Conservation (phyloP, 2,797 vertebrate genomes). For the Danio albolineatus region DNA sequence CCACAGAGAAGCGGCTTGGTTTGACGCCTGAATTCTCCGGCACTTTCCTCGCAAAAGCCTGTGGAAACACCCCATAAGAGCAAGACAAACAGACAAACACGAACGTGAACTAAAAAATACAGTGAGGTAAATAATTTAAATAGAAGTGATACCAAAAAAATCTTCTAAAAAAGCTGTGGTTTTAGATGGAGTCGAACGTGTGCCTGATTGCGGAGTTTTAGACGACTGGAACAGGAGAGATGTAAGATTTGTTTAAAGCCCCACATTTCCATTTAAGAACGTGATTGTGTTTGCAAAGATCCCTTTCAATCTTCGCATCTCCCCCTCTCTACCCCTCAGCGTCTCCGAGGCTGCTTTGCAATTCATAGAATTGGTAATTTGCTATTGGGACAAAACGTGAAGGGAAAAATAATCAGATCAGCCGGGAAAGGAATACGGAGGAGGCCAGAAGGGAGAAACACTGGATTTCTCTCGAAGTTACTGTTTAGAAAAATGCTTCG, state of each 20-base stretch:
- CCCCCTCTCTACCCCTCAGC: slow-evolving; percentile 84
- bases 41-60: slow-evolving; percentile 67
- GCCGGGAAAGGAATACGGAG: slow-evolving; percentile 80
- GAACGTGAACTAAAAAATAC: slow-evolving; percentile 70
- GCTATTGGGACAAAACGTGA: slow-evolving; percentile 93
- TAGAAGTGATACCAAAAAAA: slow-evolving; percentile 75
- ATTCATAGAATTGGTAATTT: slow-evolving; percentile 95
- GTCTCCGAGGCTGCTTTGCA: slow-evolving; percentile 90
- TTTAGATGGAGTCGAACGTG: slow-evolving; percentile 81
- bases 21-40: slow-evolving; percentile 68
- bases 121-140: slow-evolving; percentile 84
- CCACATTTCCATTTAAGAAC: slow-evolving; percentile 91
- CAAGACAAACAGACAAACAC: slow-evolving; percentile 76
- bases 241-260: slow-evolving; percentile 92
- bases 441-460: slow-evolving; percentile 76
- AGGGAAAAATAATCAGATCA: slow-evolving; percentile 93
- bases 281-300: slow-evolving; percentile 93
- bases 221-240: slow-evolving; percentile 87
- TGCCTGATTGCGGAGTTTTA: slow-evolving; percentile 87
- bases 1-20: slow-evolving; percentile 70
- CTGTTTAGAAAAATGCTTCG: slow-evolving; percentile 73
- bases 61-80: slow-evolving; percentile 69
- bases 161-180: slow-evolving; percentile 74
- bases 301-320: slow-evolving; percentile 87
- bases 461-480: slow-evolving; percentile 76